Conservation (phyloP, 2,113 vertebrate species). For the Penelope pileata region DNA sequence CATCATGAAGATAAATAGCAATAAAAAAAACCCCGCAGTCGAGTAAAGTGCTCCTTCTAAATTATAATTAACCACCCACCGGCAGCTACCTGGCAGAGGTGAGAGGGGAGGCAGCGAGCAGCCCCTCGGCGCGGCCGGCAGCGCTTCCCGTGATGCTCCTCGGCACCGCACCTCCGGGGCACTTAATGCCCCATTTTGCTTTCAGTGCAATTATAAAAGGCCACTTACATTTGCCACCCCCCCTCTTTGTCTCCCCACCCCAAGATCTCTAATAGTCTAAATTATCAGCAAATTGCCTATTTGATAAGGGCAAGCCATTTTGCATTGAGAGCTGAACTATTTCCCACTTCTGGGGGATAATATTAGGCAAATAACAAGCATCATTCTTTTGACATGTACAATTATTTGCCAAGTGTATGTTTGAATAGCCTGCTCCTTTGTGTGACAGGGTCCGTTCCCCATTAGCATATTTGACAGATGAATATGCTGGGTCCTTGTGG, state of each 20-base stretch:
- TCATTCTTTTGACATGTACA: constrained; percentile 79
- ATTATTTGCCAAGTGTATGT: constrained; percentile 81
- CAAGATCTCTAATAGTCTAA: constrained; percentile 75
- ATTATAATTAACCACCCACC: constrained; percentile 75
- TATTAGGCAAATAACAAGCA: constrained; percentile 81
- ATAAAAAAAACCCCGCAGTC: constrained; percentile 56
- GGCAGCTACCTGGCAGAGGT: constrained; percentile 69
- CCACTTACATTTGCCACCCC: constrained; percentile 58
- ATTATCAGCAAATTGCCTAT: constrained; percentile 76
- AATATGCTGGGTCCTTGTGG: constrained; percentile 66
- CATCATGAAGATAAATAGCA: constrained; percentile 79
- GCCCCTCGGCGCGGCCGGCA: constrained; percentile 4
- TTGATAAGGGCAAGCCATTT: constrained; percentile 78
- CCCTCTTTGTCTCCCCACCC: constrained; percentile 46
- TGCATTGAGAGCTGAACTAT: constrained; percentile 72
- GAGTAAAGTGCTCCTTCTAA: constrained; percentile 61
- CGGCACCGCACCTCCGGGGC: constrained; percentile 43
- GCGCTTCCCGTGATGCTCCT: constrained; percentile 47
- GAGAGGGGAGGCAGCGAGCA: constrained; percentile 53
- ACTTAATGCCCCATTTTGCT: constrained; percentile 66
- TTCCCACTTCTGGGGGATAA: constrained; percentile 76
- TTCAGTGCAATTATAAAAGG: constrained; percentile 76
- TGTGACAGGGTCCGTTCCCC: constrained; percentile 72
- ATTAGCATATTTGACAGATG: constrained; percentile 77
- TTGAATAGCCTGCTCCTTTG: constrained; percentile 77